Percentiles rank a stretch among this genome's conserved stretches.
These are phyloP conservation scores for Phaethon lepturus DNA, from an alignment of 2,113 vertebrate species.

Conservation along the genomic window DNA sequence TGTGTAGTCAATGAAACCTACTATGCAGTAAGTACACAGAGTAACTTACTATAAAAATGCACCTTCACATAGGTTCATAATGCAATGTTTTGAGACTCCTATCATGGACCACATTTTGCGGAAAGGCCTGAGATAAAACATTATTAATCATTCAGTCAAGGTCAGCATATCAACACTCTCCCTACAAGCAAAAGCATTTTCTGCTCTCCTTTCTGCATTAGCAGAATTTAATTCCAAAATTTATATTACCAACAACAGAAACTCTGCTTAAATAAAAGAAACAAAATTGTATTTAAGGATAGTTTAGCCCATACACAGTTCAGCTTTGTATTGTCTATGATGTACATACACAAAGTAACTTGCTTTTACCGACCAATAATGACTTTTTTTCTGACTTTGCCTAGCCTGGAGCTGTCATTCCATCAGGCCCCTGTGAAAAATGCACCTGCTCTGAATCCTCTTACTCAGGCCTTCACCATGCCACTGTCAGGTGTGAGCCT, in stretches of 20 bases:
- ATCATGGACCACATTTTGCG: not conserved
- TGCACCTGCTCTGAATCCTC: conserved; percentile 62
- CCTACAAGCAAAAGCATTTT: not conserved
- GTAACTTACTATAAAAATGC: not conserved
- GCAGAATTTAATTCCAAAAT: not conserved
- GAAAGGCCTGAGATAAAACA: not conserved
- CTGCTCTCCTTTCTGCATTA: not conserved
- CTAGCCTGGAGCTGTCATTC: conserved; percentile 72
- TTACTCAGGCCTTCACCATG: fast-evolving
- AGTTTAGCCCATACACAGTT: not conserved
- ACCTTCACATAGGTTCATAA: not conserved
- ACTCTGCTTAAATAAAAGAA: not conserved
- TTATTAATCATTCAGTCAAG: not conserved
- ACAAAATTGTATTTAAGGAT: not conserved
- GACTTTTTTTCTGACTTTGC: not conserved
- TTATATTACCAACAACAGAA: not conserved
- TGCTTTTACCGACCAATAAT: not conserved
- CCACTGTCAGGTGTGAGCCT: conserved; percentile 39
- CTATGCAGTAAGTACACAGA: conserved; percentile 61
- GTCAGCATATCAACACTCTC: not conserved
- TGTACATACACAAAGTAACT: fast-evolving
- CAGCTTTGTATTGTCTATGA: not conserved
- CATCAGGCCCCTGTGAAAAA: conserved; percentile 63
- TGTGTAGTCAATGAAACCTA: conserved; percentile 54
- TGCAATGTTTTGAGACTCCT: not conserved